Percentiles rank a stretch among this genome's conserved stretches.
Conservation (phyloP, 2,888 invertebrate species). For the Steinernema scapterisci region DNA sequence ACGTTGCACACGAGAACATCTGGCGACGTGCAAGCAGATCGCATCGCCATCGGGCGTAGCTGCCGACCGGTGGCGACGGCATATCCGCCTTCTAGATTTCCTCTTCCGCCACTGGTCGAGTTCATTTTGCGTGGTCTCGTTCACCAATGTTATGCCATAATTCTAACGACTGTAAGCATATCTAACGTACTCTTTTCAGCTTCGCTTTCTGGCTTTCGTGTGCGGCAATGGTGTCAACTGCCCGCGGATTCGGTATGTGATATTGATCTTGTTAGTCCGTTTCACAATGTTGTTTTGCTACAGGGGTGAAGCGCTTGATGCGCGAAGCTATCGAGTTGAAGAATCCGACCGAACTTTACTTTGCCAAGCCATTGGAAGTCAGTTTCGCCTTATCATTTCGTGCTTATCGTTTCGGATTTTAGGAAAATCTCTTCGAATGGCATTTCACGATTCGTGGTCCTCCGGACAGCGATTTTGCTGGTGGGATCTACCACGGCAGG, state of each 20-base stretch:
- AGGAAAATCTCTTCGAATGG: slow-evolving; percentile 94
- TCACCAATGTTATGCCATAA: too few relatives aligned
- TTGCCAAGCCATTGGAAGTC: slow-evolving; percentile 82
- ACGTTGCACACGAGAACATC: too few relatives aligned
- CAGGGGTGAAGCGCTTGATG: slow-evolving; percentile 90
- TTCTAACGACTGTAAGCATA: too few relatives aligned
- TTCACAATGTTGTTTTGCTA: neutral
- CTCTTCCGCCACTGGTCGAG: too few relatives aligned
- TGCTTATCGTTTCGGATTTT: neutral
- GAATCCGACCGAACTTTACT: slow-evolving; percentile 85
- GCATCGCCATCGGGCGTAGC: too few relatives aligned
- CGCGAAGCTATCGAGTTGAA: slow-evolving; percentile 84
- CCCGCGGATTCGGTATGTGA: neutral
- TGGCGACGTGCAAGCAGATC: too few relatives aligned
- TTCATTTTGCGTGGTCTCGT: too few relatives aligned
- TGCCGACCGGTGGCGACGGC: too few relatives aligned
- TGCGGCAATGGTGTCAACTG: neutral
- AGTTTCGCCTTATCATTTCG: slow-evolving; percentile 11
- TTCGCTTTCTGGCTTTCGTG: too few relatives aligned
- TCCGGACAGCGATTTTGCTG: slow-evolving; percentile 82
- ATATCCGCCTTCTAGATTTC: too few relatives aligned
- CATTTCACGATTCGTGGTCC: slow-evolving; percentile 93
- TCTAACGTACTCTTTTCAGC: too few relatives aligned
- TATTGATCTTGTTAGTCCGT: too few relatives aligned
- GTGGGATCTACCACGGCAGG: slow-evolving; percentile 88